These are phyloP conservation scores for Himalopsyche tibetana DNA, from an alignment of 2,888 invertebrate species.

Conservation along the genomic window DNA sequence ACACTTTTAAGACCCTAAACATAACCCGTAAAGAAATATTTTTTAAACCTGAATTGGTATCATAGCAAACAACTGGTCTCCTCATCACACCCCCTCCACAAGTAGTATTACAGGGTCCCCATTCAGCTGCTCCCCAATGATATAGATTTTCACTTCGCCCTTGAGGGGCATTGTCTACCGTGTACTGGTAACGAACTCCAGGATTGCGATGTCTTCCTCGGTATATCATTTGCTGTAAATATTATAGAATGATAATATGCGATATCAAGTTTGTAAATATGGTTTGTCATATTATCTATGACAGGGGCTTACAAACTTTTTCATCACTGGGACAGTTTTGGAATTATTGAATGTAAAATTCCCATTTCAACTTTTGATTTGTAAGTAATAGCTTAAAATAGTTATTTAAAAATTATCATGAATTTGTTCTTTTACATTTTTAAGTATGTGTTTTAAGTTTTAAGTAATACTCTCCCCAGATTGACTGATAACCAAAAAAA, in stretches of 20 bases:
- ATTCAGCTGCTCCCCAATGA: conserved; percentile 87
- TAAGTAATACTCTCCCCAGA: too few relatives aligned
- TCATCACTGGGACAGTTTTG: too few relatives aligned
- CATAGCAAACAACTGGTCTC: conserved; percentile 74
- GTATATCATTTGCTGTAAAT: conserved; percentile 79
- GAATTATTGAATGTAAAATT: too few relatives aligned
- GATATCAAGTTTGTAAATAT: too few relatives aligned
- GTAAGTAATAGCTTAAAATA: too few relatives aligned
- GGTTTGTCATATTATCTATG: too few relatives aligned
- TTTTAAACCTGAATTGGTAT: conserved; percentile 69
- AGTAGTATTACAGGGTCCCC: conserved; percentile 86
- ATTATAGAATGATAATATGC: background rate
- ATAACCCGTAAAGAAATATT: conserved; percentile 68
- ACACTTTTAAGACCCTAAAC: background rate
- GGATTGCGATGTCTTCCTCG: conserved; percentile 86
- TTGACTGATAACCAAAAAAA: too few relatives aligned
- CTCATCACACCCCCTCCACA: conserved; percentile 87
- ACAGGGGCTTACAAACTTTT: too few relatives aligned
- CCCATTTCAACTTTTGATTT: too few relatives aligned
- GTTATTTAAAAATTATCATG: too few relatives aligned
- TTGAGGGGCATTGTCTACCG: conserved; percentile 74
- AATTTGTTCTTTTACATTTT: too few relatives aligned
- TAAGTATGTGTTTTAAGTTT: too few relatives aligned
- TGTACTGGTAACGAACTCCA: conserved; percentile 90
- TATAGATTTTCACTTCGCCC: conserved; percentile 69